A percentile compares a stretch with the other conserved stretches of the same genome.
phyloP scores from a whole-genome alignment of 2,113 vertebrate species.

The Peromyscus leucopus region DNA sequence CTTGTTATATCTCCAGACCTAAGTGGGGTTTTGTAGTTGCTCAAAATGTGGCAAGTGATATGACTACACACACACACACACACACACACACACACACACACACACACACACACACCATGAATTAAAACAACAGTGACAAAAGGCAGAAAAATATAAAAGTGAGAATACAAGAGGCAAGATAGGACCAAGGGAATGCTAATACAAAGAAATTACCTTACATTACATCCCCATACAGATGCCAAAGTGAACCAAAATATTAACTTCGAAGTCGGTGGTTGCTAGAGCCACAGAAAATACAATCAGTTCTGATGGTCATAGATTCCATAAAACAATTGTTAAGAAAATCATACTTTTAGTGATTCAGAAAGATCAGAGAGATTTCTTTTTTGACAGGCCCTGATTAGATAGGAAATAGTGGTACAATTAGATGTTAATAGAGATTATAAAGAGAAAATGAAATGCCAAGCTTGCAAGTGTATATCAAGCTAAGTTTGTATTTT shows the following conservation, averaged over 20 bases:
- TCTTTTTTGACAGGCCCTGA: not conserved
- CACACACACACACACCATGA: not conserved
- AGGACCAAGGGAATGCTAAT: not conserved
- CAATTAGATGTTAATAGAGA: not conserved
- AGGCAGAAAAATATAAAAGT: not conserved
- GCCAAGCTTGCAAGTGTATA: not conserved
- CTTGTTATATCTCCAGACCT: not conserved
- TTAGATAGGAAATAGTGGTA: not conserved
- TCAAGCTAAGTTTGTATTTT: not conserved
- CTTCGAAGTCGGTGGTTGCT: not conserved
- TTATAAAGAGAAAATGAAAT: not conserved
- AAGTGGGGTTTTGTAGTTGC: not conserved
- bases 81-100: not conserved
- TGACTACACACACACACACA: not conserved
- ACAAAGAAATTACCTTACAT: not conserved
- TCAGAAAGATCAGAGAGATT: not conserved
- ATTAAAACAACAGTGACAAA: not conserved
- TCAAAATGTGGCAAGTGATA: not conserved
- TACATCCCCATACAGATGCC: not conserved
- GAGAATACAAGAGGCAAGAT: not conserved
- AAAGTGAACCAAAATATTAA: not conserved
- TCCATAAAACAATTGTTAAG: not conserved
- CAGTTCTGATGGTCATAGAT: not conserved
- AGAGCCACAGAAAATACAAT: not conserved
- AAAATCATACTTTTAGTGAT: not conserved